Evolutionary conservation across 2,888 invertebrate species (phyloP), one percentile per base, ranked within the genome.

Genomic region (Trissolcus japonicus): DNA sequence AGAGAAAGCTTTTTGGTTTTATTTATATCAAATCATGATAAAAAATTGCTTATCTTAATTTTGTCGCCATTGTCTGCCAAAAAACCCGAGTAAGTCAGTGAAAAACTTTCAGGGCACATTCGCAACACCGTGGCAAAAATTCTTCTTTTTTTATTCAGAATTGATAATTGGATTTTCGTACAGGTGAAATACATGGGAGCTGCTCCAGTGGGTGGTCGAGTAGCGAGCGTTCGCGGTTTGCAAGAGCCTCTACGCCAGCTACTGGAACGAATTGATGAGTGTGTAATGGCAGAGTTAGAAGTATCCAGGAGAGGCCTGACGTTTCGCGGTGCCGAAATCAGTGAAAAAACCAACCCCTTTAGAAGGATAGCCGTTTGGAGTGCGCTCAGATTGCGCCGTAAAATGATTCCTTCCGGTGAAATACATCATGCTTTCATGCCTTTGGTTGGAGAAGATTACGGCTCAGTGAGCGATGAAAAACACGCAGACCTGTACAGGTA

Each of bases 341-440:
- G 80, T 59, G 87, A 89, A 73, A 89, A 90, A 63, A 89, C 94
- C 62, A 96, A 96, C 85, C 95, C 96, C 1, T 97, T 96, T 85
- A 95, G 96, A 17, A 95, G 96, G 54, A 97, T 97, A 88, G 96
- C 96, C 1, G 96, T 97, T 1, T 97, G 97, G 97, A 96, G 96
- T 16, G 96, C 96, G 0, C 94, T 97, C 1, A 95, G 96, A 88
- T 95, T 96, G 2, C 85, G 86, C 13, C 81, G 82, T 4, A 84
- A 82, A 48, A 79, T 67, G 43, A 77, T 62, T 6, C 9, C 80
- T 7, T 80, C 81, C 7, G 84, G 83, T 59, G 91, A 91, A 29
- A 85, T 91, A 25, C 91, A 92, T 83, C 94, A 93, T 86, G 96
- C 96, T 41, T 97, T 97, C 87, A 90, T 96, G 79, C 97, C 97